These are phyloP conservation scores for Melangyna quadrimaculata DNA, from an alignment of 2,888 invertebrate genomes.

Conservation along the genomic window DNA sequence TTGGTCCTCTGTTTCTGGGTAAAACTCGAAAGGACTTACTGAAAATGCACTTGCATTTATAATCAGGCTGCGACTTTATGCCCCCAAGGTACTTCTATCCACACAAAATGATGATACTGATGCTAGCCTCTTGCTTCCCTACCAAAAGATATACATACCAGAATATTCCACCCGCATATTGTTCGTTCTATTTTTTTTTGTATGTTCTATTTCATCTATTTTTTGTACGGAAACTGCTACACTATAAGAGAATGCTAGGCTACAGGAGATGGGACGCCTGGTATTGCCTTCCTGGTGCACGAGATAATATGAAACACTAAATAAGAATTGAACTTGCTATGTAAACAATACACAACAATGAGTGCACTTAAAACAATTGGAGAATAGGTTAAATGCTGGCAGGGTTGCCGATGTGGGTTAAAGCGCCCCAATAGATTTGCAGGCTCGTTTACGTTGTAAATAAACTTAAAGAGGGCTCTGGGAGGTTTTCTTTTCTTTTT, in stretches of 20 bases:
- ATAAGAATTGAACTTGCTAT: conserved; percentile 67
- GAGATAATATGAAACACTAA: conserved; percentile 64
- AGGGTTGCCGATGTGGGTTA: conserved; percentile 31
- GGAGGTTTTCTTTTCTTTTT: background rate
- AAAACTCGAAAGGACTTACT: conserved; percentile 42
- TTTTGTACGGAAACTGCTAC: conserved; percentile 50
- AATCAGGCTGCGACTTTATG: conserved; percentile 68
- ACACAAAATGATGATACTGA: conserved; percentile 45
- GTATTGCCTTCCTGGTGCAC: conserved; percentile 31
- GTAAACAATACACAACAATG: conserved; percentile 67
- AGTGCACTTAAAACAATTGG: conserved; percentile 70
- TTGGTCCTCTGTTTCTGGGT: conserved; percentile 4
- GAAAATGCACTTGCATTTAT: conserved; percentile 67
- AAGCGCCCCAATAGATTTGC: conserved; percentile 25
- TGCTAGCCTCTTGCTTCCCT: conserved; percentile 41
- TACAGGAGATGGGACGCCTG: conserved; percentile 47
- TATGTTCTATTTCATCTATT: conserved; percentile 31
- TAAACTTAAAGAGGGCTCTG: background rate
- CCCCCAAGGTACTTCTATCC: conserved; percentile 62
- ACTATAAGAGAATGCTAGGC: conserved; percentile 34
- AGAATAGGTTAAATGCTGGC: conserved; percentile 57
- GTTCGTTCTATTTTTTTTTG: background rate
- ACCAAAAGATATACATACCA: too few relatives aligned
- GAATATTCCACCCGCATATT: conserved; percentile 26
- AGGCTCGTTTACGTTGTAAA: background rate